These are phyloP conservation scores for Coendou prehensilis DNA, from an alignment of 2,797 vertebrate genomes.

Conservation along the genomic window DNA sequence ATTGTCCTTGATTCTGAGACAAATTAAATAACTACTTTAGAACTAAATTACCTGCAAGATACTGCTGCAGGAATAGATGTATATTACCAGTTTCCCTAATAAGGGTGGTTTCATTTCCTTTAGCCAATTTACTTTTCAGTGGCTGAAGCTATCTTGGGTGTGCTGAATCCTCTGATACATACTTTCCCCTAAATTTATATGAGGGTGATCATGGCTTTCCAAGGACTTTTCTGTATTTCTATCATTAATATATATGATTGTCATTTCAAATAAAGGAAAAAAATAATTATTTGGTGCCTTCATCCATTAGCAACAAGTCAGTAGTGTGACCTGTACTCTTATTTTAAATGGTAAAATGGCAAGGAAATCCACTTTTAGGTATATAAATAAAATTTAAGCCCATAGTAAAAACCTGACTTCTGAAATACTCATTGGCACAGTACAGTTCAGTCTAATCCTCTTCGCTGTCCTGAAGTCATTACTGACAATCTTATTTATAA, in stretches of 20 bases:
- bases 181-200: background rate
- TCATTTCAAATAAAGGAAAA: constrained; percentile 41
- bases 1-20: background rate
- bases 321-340: background rate
- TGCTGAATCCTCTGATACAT: background rate
- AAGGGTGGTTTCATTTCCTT: constrained; percentile 54
- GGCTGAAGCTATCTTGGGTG: background rate
- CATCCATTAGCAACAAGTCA: constrained; percentile 1
- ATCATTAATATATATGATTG: background rate
- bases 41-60: constrained; percentile 57
- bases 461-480: constrained; percentile 46
- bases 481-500: constrained; percentile 27
- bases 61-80: constrained; percentile 12
- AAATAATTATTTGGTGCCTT: constrained; percentile 33
- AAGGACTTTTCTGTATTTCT: background rate
- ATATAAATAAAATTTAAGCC: background rate
- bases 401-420: constrained; percentile 3
- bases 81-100: background rate
- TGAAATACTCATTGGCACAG: constrained; percentile 15
- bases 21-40: constrained; percentile 60
- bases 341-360: constrained; percentile 46
- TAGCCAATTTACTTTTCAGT: constrained; percentile 4
- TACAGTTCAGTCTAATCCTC: background rate
- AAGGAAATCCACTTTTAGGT: background rate
- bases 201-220: background rate